Base-by-base conservation (phyloP, 2,113 vertebrate species). In the Ictalurus furcatus region DNA sequence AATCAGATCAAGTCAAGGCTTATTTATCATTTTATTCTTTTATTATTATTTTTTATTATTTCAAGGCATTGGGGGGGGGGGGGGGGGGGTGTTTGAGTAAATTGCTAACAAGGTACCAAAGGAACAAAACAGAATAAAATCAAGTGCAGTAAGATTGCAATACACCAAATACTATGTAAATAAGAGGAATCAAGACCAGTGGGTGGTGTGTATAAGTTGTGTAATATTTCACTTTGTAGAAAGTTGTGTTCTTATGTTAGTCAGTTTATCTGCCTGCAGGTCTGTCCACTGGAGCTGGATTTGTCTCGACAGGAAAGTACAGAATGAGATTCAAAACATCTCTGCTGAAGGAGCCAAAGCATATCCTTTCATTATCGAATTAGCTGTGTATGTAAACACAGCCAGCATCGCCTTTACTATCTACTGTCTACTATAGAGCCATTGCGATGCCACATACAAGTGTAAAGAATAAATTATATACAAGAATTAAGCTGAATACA, bases 241-340 rank as follows among this genome's bases (percentile, higher is more conserved):
- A 30, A 44, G 12, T 37, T 16, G 44, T 30, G 40, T 52, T 28
- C 37, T 37, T n/a, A 63, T 21, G 3, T 9, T 11, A 8, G 40
- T 87, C 28, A 67, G 14, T 54, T 52, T 9, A 19, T 73, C 23
- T 56, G 54, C 7, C 1, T 73, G 8, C 4, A 23, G 44, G 87
- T 25, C 19, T 63, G 23, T 84, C 44, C 16, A 69, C 56, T 56
- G 58, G 56, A 54, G 30, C 74, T 76, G 80, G 25, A 48, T 76
- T 76, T 54, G 19, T 30, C 37, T 84, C 48, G 2, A 56, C 58
- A 54, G 2, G 37, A 67, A 56, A 85, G 5, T 44, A 86, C 30
- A 92, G 74, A 88, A 99, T 99, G 98, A 97, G 98, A 89, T 93
- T 99, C 92, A 99, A 99, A 94, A 98, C 96, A 85, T 97, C 97